Evolutionary conservation across 64 coral and sea anemone genomes (phyloP), one percentile per base, ranked within the genome.

Genomic region (Pachyseris speciosa): DNA sequence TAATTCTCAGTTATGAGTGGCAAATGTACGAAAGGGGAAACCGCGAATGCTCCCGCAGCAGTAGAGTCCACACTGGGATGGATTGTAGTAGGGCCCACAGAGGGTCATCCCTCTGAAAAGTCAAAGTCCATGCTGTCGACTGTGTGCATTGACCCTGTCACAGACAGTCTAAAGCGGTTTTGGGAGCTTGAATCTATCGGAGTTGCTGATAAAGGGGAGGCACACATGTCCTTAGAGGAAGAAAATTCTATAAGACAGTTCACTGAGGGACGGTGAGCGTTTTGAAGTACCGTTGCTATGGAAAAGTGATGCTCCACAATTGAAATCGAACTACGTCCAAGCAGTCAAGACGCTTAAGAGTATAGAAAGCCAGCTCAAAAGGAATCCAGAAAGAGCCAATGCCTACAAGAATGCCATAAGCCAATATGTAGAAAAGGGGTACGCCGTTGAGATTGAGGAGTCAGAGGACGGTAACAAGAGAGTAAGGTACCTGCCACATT

Each of bases 161-260:
- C 74, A 29, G 41, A 78, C 10, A 50, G 74, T 39, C 41, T 78
- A 0, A 78, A 78, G 19, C 39, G 24, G 41, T 55, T 78, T 48
- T 78, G 74, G 74, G 74, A 52, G 50, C 74, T 49, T 12, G 74
- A 78, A 50, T 78, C 45, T 42, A 75, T 75, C 72, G 72, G 38
- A 75, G 40, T 44, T 15, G 9, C 7, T 3, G 7, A 38, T 37
- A 25, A 71, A 29, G 67, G 13, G 29, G 27, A 71, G 3, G 15
- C 22, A 13, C 67, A 16, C 30, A 32, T 32, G 22, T 71, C 67
- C 29, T 32, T 32, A 71, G 67, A 10, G 37, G 67, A 71, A 71
- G 67, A 71, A 71, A 27, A 71, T 6, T 30, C 24, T 16, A 5
- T 71, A 6, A 16, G 13, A 16, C 67, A 71, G 67, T 71, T 71